A percentile compares a stretch with the other conserved stretches of the same genome.
Evolutionary conservation across 2,888 invertebrate genomes (phyloP).

Genomic region (Protophormia terraenovae): DNA sequence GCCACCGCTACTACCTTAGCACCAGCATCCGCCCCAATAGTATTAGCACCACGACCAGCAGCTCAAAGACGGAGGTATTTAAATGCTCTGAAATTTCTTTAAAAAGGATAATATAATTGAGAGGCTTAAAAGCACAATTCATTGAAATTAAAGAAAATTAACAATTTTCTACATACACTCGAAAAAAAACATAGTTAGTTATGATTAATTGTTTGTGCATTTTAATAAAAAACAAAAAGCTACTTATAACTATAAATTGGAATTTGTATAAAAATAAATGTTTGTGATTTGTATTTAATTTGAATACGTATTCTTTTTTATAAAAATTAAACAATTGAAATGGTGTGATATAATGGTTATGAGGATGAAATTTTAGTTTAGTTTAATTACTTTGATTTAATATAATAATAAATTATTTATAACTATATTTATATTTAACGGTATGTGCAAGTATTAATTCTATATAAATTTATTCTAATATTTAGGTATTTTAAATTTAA

Average conservation of each 20-base stretch:
- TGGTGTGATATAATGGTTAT: too few species aligned
- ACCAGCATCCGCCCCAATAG: constrained; percentile 83
- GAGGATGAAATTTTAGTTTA: neutral
- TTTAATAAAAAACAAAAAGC: neutral
- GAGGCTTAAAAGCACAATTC: constrained; percentile 79
- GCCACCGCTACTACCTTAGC: constrained; percentile 74
- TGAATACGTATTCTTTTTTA: neutral
- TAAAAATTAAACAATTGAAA: too few species aligned
- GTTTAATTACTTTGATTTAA: neutral
- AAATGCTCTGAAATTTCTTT: constrained; percentile 53
- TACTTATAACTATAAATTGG: too few species aligned
- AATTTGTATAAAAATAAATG: neutral
- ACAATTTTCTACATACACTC: constrained; percentile 24
- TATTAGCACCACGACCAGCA: constrained; percentile 87
- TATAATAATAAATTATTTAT: neutral
- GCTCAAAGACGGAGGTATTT: constrained; percentile 89
- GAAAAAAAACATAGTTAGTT: neutral
- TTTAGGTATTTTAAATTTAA: constrained; percentile 25
- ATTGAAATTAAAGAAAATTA: constrained; percentile 61
- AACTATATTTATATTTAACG: neutral
- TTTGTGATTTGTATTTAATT: neutral
- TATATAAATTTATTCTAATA: too few species aligned
- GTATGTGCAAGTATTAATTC: constrained; percentile 40
- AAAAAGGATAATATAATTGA: constrained; percentile 27
- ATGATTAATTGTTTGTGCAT: constrained; percentile 45